Conservation (phyloP, 2,797 vertebrate species). For the Columba guinea region DNA sequence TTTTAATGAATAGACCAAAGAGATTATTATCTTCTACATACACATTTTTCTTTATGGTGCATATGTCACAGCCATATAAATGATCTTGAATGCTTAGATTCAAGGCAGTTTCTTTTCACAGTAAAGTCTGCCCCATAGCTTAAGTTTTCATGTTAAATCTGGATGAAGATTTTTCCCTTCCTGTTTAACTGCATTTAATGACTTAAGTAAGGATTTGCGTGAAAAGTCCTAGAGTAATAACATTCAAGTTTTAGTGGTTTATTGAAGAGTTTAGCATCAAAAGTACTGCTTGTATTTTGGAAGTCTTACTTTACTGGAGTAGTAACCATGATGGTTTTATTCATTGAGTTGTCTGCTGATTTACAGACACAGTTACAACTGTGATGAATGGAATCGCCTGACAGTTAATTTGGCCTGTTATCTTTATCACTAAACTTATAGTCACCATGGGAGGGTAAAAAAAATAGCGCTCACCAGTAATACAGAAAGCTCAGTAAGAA, state of each 20-base stretch:
- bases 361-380: background rate
- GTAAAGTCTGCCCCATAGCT: background rate
- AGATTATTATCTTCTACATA: background rate
- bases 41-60: background rate
- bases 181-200: background rate
- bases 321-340: background rate
- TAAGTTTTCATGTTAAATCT: constrained; percentile 24
- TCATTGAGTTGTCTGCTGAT: background rate
- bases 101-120: background rate
- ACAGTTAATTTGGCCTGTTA: background rate
- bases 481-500: background rate
- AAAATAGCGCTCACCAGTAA: background rate
- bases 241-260: background rate
- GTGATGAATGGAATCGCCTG: background rate
- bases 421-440: background rate
- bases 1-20: background rate
- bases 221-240: background rate
- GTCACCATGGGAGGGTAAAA: background rate
- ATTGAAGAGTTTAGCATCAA: background rate
- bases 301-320: background rate
- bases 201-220: background rate
- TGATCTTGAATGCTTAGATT: background rate
- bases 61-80: background rate
- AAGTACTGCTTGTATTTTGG: background rate
- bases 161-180: constrained; percentile 13